Evolutionary conservation across 2,888 invertebrate genomes (phyloP).

Genomic region (Acleris holmiana): DNA sequence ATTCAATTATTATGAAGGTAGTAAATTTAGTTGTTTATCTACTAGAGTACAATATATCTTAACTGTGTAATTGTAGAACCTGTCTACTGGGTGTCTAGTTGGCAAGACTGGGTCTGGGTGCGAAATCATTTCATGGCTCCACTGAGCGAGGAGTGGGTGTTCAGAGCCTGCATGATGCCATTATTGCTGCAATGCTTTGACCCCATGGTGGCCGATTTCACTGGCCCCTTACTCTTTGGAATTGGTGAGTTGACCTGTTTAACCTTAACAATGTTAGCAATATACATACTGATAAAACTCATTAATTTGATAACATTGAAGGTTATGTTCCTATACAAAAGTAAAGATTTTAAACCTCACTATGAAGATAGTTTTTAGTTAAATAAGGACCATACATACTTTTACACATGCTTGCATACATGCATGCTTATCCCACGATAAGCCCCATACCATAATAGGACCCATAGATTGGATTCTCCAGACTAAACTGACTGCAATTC

Average conservation of each 20-base stretch:
- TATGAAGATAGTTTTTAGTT: too few relatives aligned
- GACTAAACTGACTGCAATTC: too few relatives aligned
- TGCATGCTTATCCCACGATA: too few relatives aligned
- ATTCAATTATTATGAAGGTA: background rate
- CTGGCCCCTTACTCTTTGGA: conserved; percentile 96
- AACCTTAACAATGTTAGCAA: background rate
- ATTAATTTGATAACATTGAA: background rate
- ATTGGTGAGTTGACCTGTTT: conserved; percentile 83
- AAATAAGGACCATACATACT: too few relatives aligned
- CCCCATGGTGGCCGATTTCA: conserved; percentile 89
- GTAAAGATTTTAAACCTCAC: too few relatives aligned
- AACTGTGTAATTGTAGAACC: conserved; percentile 80
- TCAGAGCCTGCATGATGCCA: conserved; percentile 97
- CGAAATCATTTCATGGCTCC: conserved; percentile 96
- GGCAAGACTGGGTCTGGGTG: conserved; percentile 92
- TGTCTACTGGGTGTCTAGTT: conserved; percentile 88
- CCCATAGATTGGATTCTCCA: too few relatives aligned
- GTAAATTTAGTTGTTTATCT: too few relatives aligned
- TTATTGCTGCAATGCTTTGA: conserved; percentile 92
- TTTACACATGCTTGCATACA: too few relatives aligned
- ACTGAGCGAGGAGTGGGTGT: conserved; percentile 97
- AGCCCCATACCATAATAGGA: too few relatives aligned
- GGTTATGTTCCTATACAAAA: too few relatives aligned
- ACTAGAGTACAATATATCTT: too few relatives aligned
- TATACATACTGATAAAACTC: background rate